Base-by-base conservation (phyloP, 2,113 vertebrate genomes). In the Chunga burmeisteri region DNA sequence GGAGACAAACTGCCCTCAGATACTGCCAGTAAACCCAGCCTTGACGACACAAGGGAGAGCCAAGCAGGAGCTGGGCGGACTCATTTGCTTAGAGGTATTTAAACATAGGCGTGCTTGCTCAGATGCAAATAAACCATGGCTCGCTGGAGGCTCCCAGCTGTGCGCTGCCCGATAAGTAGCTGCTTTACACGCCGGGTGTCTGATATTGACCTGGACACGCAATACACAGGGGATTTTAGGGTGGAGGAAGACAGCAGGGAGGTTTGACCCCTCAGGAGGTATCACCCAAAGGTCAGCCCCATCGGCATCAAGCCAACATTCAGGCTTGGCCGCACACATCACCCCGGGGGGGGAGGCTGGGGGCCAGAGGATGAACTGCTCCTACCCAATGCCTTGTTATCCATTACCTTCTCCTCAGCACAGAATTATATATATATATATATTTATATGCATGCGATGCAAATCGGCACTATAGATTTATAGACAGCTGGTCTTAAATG, bases 101-200 rank as follows among this genome's bases (percentile, higher is more conserved):
- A 91, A 75, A 86, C 53, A 63, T 22, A 44, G 75, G 34, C 1
- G 44, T 75, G 90, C 34, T 84, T 87, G 66, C 15, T 67, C 1
- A 3, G 70, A 55, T 6, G 32, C 73, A 96, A 34, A 95, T 52
- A 66, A 66, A 38, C n/a, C 55, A 25, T 4, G 1, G 49, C n/a
- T 53, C 15, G 0, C 52, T 7, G 10, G 16, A 16, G 38, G 71
- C 34, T 30, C 27, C 62, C 88, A 49, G 66, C 59, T 84, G 62
- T 9, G 16, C 13, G 1, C 38, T 4, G 7, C 42, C 44, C 9
- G 0, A 8, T 5, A 3, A 38, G 34, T 11, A 27, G 27, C 40
- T 89, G 52, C 22, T 66, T 42, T 30, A 34, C 56, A 30, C 22
- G 42, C 16, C 3, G 2, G 50, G 25, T 16, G 40, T 40, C 56